Conservation (phyloP, 2,888 invertebrate genomes). For the Aplocera efformata region DNA sequence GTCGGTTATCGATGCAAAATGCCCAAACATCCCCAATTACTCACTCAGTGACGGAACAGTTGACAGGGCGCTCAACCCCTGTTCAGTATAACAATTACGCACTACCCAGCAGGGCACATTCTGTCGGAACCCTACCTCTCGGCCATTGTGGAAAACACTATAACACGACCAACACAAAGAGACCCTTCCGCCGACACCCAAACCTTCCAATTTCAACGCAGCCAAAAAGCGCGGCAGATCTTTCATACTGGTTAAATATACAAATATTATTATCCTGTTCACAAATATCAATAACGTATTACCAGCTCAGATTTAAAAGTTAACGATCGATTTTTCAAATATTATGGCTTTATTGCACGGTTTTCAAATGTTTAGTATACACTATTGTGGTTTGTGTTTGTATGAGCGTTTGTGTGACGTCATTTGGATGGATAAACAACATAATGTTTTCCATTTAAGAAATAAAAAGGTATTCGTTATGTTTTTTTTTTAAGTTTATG, state of each 20-base stretch:
- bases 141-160: slow-evolving; percentile 72
- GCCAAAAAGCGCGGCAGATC: slow-evolving; percentile 42
- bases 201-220: slow-evolving; percentile 23
- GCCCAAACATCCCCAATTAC: slow-evolving; percentile 36
- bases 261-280: slow-evolving; percentile 80
- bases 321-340: slow-evolving; percentile 59
- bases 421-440: too few species aligned
- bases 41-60: slow-evolving; percentile 68
- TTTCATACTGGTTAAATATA: slow-evolving; percentile 53
- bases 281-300: slow-evolving; percentile 80
- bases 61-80: slow-evolving; percentile 76
- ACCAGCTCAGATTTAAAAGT: slow-evolving; percentile 76
- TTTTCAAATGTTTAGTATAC: slow-evolving; percentile 22
- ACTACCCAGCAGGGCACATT: slow-evolving; percentile 62
- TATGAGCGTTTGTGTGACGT: background rate
- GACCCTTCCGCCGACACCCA: slow-evolving; percentile 36
- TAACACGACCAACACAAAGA: slow-evolving; percentile 42
- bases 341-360: slow-evolving; percentile 49
- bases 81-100: slow-evolving; percentile 78
- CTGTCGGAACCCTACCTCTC: slow-evolving; percentile 72
- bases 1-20: slow-evolving; percentile 25
- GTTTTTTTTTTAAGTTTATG: too few species aligned
- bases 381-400: background rate
- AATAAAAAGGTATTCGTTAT: too few species aligned
- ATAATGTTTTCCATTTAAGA: too few species aligned